Evolutionary conservation across 2,888 invertebrate genomes (phyloP).

Genomic region (Tricholauxania praeusta): DNA sequence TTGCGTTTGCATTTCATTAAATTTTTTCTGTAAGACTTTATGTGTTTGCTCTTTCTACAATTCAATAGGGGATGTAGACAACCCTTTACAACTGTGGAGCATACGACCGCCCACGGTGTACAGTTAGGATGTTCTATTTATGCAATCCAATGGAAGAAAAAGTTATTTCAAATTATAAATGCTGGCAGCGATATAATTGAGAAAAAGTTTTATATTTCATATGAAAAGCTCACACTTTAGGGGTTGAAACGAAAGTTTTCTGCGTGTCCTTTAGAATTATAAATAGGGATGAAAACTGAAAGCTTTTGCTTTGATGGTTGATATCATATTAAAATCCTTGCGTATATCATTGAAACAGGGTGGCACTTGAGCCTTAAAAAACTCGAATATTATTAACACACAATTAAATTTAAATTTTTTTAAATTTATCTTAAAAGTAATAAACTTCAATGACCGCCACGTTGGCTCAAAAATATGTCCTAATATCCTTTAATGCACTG

Average conservation of each 20-base stretch:
- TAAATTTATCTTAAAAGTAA: too few relatives aligned
- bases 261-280: too few relatives aligned
- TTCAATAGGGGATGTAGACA: slow-evolving; percentile 39
- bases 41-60: slow-evolving; percentile 35
- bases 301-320: too few relatives aligned
- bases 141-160: background rate
- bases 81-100: slow-evolving; percentile 39
- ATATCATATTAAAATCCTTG: too few relatives aligned
- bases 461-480: too few relatives aligned
- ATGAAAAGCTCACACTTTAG: background rate
- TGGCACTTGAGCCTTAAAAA: too few relatives aligned
- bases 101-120: slow-evolving; percentile 29
- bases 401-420: too few relatives aligned
- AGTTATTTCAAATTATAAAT: slow-evolving; percentile 1
- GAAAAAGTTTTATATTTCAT: background rate
- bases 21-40: slow-evolving; percentile 15
- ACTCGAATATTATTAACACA: too few relatives aligned
- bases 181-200: background rate
- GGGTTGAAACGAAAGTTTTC: background rate
- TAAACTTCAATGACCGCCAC: too few relatives aligned
- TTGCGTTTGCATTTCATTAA: slow-evolving; percentile 4
- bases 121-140: background rate
- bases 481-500: too few relatives aligned
- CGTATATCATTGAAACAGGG: too few relatives aligned
- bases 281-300: too few relatives aligned